These are phyloP conservation scores for Numida meleagris DNA, from an alignment of 2,113 vertebrate species.

Conservation along the genomic window DNA sequence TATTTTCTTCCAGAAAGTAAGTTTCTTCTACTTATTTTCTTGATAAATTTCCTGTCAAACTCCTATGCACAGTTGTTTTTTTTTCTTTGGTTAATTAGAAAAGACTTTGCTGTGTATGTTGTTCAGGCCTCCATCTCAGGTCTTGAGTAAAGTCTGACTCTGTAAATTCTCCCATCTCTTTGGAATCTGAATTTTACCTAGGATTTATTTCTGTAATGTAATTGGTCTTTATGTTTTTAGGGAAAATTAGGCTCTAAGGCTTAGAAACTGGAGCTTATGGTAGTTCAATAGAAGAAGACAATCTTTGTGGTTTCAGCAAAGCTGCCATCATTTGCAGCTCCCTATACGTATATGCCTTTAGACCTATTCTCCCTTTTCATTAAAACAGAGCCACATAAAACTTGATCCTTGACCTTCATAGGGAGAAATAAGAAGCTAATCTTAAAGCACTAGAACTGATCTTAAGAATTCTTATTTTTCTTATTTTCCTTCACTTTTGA, in stretches of 20 bases:
- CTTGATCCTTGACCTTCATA: neutral
- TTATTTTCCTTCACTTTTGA: neutral
- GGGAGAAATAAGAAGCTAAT: neutral
- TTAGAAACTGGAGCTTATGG: neutral
- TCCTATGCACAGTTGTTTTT: neutral
- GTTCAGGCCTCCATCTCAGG: neutral
- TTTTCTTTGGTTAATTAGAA: neutral
- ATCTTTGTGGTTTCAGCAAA: neutral
- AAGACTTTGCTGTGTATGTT: neutral
- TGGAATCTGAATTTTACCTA: neutral
- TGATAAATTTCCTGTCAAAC: rapidly evolving
- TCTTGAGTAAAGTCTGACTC: neutral
- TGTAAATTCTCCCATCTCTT: neutral
- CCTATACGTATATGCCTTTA: neutral
- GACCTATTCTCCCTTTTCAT: neutral
- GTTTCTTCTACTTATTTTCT: neutral
- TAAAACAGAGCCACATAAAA: neutral
- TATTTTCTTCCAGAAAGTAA: neutral
- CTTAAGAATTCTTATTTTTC: neutral
- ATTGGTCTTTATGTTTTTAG: neutral
- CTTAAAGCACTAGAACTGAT: neutral
- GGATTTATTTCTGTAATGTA: neutral
- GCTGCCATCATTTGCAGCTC: neutral
- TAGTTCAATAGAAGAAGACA: neutral
- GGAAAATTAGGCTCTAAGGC: neutral